Base-by-base conservation (phyloP, 1,140 invertebrate species). In the Trachymyrmex septentrionalis region DNA sequence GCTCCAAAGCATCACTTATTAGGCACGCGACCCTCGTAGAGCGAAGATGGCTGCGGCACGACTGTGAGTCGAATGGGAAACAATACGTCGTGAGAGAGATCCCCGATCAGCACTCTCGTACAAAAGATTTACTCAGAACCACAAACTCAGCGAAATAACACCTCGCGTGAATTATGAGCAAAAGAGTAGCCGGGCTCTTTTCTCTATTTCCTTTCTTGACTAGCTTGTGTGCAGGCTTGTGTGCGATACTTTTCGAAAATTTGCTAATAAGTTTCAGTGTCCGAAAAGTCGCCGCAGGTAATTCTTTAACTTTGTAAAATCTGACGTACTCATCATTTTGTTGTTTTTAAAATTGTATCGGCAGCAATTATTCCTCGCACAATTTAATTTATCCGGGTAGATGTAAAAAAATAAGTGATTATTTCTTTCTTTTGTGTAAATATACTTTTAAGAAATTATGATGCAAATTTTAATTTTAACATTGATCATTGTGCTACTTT, bases 21-120 rank as follows among this genome's bases (percentile, higher is more conserved):
- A 92, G 92, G 76, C 91, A 91, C 90, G 91, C 90, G 90, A 91
- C 86, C 64, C 86, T 76, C 63, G 30, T 67, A 71, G 59, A 88
- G 85, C 14, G 86, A 90, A 87, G 63, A 90, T 87, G 75, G 63
- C 34, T 64, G 80, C 75, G 21, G 44, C 44, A 80, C 78, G 59
- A 55, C 66, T 59, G 66, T 75, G 85, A 89, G 9, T 87, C 88
- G 61, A 30, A 85, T 76, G 69, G n/a, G 30, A 57, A 61, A 88
- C 88, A 78, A 88, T 75, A 71, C 44, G 7, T 16, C 19, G n/a
- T 14, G 66, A 69, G 72, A 59, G 72, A 38, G 21, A 72, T 84
- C 57, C 21, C 57, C 50, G 30, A 59, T 75, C 16, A 0, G 27
- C 66, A 24, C n/a, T 30, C 21, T 21, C 7, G 3, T 38, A 44